Evolutionary conservation across 1,140 invertebrate genomes (phyloP), one percentile per base, ranked within the genome.

Genomic region (Musca vetustissima): DNA sequence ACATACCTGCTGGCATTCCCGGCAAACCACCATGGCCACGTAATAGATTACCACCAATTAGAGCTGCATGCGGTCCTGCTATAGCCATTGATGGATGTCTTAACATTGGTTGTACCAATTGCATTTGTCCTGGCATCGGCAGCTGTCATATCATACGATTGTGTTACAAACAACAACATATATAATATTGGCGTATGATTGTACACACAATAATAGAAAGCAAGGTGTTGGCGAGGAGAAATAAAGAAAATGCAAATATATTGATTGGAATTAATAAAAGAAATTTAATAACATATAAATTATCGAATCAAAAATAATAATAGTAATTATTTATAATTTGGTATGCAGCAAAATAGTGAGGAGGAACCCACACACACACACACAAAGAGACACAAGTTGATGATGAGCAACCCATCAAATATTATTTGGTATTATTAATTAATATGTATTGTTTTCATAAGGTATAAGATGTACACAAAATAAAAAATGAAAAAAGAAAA

Each of bases 1-100:
- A 88, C 87, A 85, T 86, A 91, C 90, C 89, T 87, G 90, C 89
- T 71, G 89, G 89, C 83, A 91, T 86, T 79, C 88, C 79, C 11
- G 70, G 71, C 28, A 81, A 25, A 21, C 69, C 87, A 74, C 87
- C 88, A 75, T 89, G 90, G 57, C 72, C 70, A 79, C 91, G 88
- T 86, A 92, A 86, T 85, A 93, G 89, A 85, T 90, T 88, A 78
- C 87, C 87, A 78, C 88, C 87, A 68, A 87, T 85, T 79, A 88
- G 36, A 43, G 57, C 57, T 13, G 25, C 28, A 61, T 61, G 57
- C 14, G 21, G 57, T n/a, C 17, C 28, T 7, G 28, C 89, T 48
- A 89, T 84, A 57, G 88, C 85, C 86, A 90, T 88, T 65, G 85
- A 83, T 4, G 87, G 87, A 43, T 43, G 36, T 72, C 88, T 83